These are phyloP conservation scores for Otocyon megalotis DNA, from an alignment of 2,113 vertebrate genomes.

Conservation along the genomic window DNA sequence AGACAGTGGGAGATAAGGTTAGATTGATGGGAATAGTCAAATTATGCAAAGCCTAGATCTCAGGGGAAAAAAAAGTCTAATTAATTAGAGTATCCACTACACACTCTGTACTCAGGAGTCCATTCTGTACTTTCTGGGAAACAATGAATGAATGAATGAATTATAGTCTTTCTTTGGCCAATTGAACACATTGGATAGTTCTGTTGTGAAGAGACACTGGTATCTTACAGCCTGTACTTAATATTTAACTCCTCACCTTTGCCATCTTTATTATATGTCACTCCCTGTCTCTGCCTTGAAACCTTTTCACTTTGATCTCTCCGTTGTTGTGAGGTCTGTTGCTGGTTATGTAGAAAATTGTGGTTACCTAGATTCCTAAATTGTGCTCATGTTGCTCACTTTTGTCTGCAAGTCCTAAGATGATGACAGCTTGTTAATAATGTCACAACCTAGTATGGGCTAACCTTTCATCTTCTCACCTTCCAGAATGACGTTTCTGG, in stretches of 20 bases:
- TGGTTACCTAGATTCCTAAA: neutral
- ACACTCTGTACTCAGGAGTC: neutral
- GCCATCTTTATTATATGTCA: neutral
- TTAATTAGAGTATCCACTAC: neutral
- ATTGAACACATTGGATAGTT: neutral
- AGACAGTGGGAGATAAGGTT: neutral
- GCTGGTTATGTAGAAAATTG: rapidly evolving
- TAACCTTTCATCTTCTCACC: constrained; percentile 18
- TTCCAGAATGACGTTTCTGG: neutral
- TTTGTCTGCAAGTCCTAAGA: neutral
- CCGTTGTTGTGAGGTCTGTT: neutral
- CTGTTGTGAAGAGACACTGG: neutral
- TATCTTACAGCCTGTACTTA: neutral
- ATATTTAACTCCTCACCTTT: constrained; percentile 32
- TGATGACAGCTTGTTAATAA: constrained; percentile 22
- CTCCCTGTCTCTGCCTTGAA: neutral
- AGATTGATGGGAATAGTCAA: neutral
- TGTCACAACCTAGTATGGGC: neutral
- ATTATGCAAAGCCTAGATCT: neutral
- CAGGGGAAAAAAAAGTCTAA: rapidly evolving
- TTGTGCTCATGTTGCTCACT: neutral
- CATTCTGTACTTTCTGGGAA: neutral
- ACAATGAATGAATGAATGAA: neutral
- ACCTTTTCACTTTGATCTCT: constrained; percentile 12
- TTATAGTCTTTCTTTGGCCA: constrained; percentile 1